Base-by-base conservation (phyloP, 2,797 vertebrate genomes). In the Eurystomus glaucurus region DNA sequence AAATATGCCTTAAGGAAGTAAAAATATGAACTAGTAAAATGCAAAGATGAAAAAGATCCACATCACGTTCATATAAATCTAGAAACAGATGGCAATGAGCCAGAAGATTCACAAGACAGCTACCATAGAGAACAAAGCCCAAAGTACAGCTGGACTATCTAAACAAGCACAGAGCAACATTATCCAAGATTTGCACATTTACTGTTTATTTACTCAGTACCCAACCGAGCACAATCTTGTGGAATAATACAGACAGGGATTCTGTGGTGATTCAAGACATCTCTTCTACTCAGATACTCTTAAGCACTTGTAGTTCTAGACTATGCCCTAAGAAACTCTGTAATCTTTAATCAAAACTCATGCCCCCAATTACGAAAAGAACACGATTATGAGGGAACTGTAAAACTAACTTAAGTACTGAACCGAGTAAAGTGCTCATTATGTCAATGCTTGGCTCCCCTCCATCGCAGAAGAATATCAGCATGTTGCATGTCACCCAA, bases 131-230 rank as follows among this genome's bases (percentile, higher is more conserved):
- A 82, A 77, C 60, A 85, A 95, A 97, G 94, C 66, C 51, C 62
- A 52, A 88, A 96, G 74, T 74, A 93, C 65, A 83, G 74, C 46
- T 77, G 64, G 46, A 82, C 82, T 90, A 71, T 71, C 65, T 78
- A 93, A 95, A 91, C 81, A 93, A 89, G 17, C 54, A 75, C 2
- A 60, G 43, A 75, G 69, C 77, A 84, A 74, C 21, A 22, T 60
- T 39, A 75, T 16, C 84, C 57, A 78, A 77, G 76, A 87, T 78
- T 46, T 79, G 68, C 74, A 88, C 81, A 28, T 62, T 89, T 66
- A 68, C 31, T 78, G 55, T 88, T 95, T 88, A 87, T 94, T 93
- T 88, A 85, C 71, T 45, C 65, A 75, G 66, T 75, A 93, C 35
- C 43, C 46, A 87, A 41, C 28, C 11, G 51, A 91, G 74, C 66